Base-by-base conservation (phyloP, 2,113 vertebrate genomes). In the Phylloscopus trochilus region DNA sequence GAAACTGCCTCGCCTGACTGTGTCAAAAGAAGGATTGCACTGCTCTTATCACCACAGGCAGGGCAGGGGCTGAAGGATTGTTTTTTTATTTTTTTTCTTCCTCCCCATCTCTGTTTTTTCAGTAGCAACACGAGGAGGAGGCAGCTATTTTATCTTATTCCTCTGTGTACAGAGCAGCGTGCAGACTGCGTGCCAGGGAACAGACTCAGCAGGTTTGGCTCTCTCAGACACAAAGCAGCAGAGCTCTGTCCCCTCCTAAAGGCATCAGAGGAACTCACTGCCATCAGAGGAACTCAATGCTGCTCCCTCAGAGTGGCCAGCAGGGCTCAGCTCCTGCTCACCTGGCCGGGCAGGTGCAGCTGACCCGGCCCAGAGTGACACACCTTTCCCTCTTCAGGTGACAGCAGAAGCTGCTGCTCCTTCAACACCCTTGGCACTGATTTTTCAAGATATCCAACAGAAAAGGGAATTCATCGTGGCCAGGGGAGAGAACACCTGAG, bases 131-230 rank as follows among this genome's bases (percentile, higher is more conserved):
- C 20, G 95, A 97, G 88, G 92, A 84, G 96, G 96, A 94, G 96
- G 95, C 77, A 94, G 88, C 88, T 92, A 86, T 97, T 96, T 96
- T 94, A 80, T 95, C 95, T 86, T 20, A 59, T 73, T 47, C 63
- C 94, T 92, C 79, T 47, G 88, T 77, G 93, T 9, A 41, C 82
- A 49, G 67, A 95, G 84, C 87, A 43, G 91, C 0, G 52, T 41
- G 86, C 2, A 33, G 88, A 85, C 86, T 80, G 90, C 43, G 15
- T 96, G 95, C 96, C 95, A 96, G 92, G 80, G 92, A 95, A 77
- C 4, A 93, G 75, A 22, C 92, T 86, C 85, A 67, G 94, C 49
- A 4, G 8, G 30, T 82, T 70, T 67, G 90, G 90, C 93, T 96
- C 35, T 0, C 31, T 1, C 55, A 51, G 46, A 33, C 82, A 80